Conservation (phyloP, 2,797 vertebrate species). For the Discoglossus pictus region DNA sequence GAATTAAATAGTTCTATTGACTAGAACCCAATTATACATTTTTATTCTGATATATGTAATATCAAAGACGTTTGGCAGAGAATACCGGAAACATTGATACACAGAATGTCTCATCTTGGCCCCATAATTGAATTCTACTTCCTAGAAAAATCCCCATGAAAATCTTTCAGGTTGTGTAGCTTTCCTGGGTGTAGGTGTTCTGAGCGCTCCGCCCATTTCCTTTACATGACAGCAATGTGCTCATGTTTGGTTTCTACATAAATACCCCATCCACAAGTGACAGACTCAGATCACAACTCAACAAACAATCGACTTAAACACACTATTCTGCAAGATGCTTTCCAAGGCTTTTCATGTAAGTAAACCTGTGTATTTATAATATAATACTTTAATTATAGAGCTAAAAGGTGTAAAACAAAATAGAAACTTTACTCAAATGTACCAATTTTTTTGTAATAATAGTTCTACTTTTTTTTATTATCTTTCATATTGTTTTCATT, state of each 20-base stretch:
- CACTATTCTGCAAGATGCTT: constrained; percentile 56
- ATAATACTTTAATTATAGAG: too few relatives aligned
- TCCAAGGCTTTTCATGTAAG: constrained; percentile 60
- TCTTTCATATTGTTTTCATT: fast-evolving
- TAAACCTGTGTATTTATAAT: too few relatives aligned
- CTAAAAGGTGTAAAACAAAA: too few relatives aligned
- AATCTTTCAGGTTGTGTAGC: not conserved
- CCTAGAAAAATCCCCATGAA: constrained; percentile 6
- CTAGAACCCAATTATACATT: too few relatives aligned
- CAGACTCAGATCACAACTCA: not conserved
- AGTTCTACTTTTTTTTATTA: constrained; percentile 1
- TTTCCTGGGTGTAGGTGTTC: constrained; percentile 15
- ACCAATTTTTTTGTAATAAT: not conserved
- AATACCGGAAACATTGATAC: too few relatives aligned
- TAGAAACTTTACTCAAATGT: too few relatives aligned
- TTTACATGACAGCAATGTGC: not conserved
- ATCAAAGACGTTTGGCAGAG: too few relatives aligned
- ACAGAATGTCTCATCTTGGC: too few relatives aligned
- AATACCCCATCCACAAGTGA: constrained; percentile 4
- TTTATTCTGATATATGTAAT: too few relatives aligned
- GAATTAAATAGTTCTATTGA: too few relatives aligned
- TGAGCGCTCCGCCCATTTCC: not conserved
- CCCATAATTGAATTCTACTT: not conserved
- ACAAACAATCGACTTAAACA: not conserved
- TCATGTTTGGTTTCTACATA: not conserved